These are phyloP conservation scores for Cremastinae sp. DNA, from an alignment of 2,888 invertebrate genomes.

Conservation along the genomic window DNA sequence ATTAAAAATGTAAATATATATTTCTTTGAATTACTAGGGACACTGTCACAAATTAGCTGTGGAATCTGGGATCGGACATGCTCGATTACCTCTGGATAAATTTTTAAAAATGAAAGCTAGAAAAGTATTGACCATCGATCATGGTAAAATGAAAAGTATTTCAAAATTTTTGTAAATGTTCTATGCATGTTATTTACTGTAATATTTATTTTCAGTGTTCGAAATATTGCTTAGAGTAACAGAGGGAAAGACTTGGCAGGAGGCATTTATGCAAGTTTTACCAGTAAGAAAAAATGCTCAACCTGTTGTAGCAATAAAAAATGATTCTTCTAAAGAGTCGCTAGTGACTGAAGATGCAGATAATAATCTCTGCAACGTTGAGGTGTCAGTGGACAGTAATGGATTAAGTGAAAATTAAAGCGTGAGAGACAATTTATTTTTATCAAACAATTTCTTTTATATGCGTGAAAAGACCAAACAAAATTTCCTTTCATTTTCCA, in stretches of 20 bases:
- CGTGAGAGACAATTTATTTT: slow-evolving; percentile 30
- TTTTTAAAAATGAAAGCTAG: slow-evolving; percentile 95
- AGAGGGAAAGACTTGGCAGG: slow-evolving; percentile 90
- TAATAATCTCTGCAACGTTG: slow-evolving; percentile 25
- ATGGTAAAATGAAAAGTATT: slow-evolving; percentile 84
- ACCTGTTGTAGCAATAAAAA: slow-evolving; percentile 73
- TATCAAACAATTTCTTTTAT: slow-evolving; percentile 20
- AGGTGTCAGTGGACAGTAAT: slow-evolving; percentile 44
- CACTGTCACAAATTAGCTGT: slow-evolving; percentile 91
- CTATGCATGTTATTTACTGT: not conserved
- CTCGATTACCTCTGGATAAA: slow-evolving; percentile 92
- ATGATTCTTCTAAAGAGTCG: slow-evolving; percentile 39
- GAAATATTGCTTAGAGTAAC: slow-evolving; percentile 89
- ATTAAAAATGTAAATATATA: slow-evolving; percentile 3
- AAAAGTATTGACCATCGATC: slow-evolving; percentile 97
- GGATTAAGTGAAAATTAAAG: slow-evolving; percentile 8
- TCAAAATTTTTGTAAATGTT: slow-evolving; percentile 4
- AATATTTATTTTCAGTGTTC: slow-evolving; percentile 85
- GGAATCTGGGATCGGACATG: slow-evolving; percentile 89
- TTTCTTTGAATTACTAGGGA: slow-evolving; percentile 83
- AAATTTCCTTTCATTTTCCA: no score
- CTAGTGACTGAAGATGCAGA: slow-evolving; percentile 13
- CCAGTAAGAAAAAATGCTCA: slow-evolving; percentile 89
- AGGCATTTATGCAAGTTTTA: slow-evolving; percentile 88
- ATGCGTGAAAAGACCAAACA: slow-evolving; percentile 10